Evolutionary conservation across 2,113 vertebrate species (phyloP).

Genomic region (Phylloscopus trochiloides): DNA sequence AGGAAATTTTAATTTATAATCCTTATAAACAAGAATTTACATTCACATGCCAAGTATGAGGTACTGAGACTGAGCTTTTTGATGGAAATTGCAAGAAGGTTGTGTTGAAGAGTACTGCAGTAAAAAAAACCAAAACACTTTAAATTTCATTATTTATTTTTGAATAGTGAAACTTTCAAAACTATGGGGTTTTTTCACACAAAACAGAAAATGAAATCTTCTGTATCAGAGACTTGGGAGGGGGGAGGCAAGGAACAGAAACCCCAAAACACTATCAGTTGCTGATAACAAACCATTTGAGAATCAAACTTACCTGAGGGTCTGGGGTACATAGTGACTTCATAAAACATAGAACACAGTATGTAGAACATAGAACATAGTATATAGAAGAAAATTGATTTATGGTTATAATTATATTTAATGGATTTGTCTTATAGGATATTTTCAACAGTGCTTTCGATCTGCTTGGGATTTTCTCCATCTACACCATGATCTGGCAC

Average conservation of each 20-base stretch:
- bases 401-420: not conserved
- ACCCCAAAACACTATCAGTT: not conserved
- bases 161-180: not conserved
- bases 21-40: not conserved
- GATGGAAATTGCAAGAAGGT: not conserved
- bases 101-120: not conserved
- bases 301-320: not conserved
- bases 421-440: not conserved
- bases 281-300: not conserved
- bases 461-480: not conserved
- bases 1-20: not conserved
- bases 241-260: not conserved
- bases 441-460: not conserved
- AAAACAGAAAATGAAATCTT: not conserved
- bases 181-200: not conserved
- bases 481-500: not conserved
- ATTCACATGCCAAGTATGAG: not conserved
- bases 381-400: not conserved
- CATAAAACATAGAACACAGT: not conserved
- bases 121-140: not conserved
- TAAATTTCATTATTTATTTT: not conserved
- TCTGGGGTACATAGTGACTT: not conserved
- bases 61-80: not conserved
- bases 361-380: not conserved
- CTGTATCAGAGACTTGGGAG: not conserved